A percentile compares a stretch with the other conserved stretches of the same genome.
Evolutionary conservation across 2,797 vertebrate species (phyloP).

Genomic region (Macrochelys suwanniensis): DNA sequence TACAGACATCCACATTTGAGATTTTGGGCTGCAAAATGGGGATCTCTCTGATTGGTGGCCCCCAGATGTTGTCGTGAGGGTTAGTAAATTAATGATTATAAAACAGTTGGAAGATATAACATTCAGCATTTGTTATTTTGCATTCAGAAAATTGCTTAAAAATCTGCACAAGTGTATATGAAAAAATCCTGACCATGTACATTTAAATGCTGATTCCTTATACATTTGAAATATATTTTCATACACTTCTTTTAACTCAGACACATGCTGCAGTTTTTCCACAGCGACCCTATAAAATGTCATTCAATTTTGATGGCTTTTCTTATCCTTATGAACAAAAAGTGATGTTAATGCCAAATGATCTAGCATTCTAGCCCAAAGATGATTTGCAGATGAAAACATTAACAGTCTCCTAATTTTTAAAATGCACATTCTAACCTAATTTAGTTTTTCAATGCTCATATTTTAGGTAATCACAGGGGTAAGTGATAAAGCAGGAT

Average conservation of each 20-base stretch:
- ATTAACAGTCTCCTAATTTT: constrained; percentile 38
- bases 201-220: not conserved
- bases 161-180: not conserved
- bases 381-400: constrained; percentile 38
- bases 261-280: not conserved
- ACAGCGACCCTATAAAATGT: constrained; percentile 8
- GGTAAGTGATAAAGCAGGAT: constrained; percentile 24
- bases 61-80: fast-evolving
- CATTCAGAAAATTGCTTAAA: not conserved
- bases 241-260: not conserved
- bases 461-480: constrained; percentile 17
- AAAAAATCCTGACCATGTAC: not conserved
- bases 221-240: constrained; percentile 12
- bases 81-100: not conserved
- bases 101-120: not conserved
- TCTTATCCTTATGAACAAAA: constrained; percentile 16
- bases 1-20: not conserved
- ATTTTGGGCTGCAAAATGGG: not conserved
- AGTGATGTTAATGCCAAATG: not conserved
- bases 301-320: constrained; percentile 57
- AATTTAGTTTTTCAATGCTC: constrained; percentile 40
- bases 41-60: not conserved
- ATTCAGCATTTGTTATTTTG: not conserved
- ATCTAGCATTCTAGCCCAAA: constrained; percentile 13
- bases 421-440: constrained; percentile 36